Evolutionary conservation across 2,113 vertebrate genomes (phyloP).

Genomic region (Tachycineta bicolor): DNA sequence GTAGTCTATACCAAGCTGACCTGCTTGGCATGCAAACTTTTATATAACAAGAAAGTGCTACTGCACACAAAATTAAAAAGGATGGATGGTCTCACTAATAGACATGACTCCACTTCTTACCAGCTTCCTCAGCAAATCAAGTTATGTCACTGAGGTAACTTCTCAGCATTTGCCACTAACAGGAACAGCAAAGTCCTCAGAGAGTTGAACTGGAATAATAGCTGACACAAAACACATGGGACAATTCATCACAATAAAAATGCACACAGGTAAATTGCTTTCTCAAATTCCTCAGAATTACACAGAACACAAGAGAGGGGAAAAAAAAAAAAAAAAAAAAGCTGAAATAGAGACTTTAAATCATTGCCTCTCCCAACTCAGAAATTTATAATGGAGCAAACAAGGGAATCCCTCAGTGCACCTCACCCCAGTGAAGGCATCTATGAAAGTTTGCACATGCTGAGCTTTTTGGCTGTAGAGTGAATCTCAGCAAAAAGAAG

Average conservation of each 20-base stretch:
- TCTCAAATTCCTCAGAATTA: not conserved
- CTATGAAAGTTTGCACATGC: not conserved
- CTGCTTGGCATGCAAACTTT: not conserved
- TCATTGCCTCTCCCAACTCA: not conserved
- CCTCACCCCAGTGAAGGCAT: not conserved
- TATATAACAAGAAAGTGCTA: not conserved
- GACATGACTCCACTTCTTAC: not conserved
- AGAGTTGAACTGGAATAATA: not conserved
- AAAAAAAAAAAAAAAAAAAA: not conserved
- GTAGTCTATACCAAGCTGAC: not conserved
- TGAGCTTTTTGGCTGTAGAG: not conserved
- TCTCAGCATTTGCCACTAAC: not conserved
- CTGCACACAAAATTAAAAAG: not conserved
- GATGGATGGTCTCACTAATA: not conserved
- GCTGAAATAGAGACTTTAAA: not conserved
- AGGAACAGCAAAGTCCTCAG: not conserved
- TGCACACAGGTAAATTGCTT: not conserved
- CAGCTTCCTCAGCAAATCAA: conserved; percentile 33
- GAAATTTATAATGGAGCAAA: not conserved
- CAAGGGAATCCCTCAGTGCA: not conserved
- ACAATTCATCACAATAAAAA: not conserved
- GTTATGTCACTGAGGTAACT: conserved; percentile 30
- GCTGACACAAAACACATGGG: not conserved
- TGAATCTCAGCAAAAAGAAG: not conserved
- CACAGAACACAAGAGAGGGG: not conserved